These are phyloP conservation scores for Poliocrania exsul DNA, from an alignment of 2,797 vertebrate species.

Conservation along the genomic window DNA sequence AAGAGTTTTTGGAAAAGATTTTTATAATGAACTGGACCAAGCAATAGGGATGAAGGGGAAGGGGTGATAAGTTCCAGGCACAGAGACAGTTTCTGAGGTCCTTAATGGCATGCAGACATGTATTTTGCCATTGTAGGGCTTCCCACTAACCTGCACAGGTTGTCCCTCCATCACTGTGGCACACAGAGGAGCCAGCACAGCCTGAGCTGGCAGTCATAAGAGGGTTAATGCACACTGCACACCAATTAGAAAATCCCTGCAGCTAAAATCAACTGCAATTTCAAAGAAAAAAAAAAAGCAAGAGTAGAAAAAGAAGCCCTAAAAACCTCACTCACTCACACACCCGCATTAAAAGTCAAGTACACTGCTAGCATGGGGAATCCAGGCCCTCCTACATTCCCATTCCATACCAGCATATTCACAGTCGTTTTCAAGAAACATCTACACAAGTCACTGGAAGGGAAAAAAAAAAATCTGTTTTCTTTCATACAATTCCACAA, in stretches of 20 bases:
- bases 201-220: neutral
- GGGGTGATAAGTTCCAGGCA: neutral
- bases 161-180: neutral
- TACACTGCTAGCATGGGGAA: neutral
- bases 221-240: neutral
- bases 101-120: neutral
- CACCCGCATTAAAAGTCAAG: neutral
- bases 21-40: neutral
- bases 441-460: conserved; percentile 37
- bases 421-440: conserved; percentile 56
- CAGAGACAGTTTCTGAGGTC: neutral
- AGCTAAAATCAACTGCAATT: neutral
- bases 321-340: neutral
- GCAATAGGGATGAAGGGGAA: neutral
- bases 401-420: neutral
- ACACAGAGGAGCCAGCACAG: neutral
- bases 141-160: neutral
- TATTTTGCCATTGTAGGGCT: neutral
- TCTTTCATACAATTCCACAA: conserved; percentile 75
- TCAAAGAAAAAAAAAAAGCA: neutral
- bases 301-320: neutral
- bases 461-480: conserved; percentile 46
- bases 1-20: neutral
- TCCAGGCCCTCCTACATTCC: neutral
- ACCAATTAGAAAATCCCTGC: neutral